phyloP scores from a whole-genome alignment of 2,113 vertebrate species.

The Naja naja region DNA sequence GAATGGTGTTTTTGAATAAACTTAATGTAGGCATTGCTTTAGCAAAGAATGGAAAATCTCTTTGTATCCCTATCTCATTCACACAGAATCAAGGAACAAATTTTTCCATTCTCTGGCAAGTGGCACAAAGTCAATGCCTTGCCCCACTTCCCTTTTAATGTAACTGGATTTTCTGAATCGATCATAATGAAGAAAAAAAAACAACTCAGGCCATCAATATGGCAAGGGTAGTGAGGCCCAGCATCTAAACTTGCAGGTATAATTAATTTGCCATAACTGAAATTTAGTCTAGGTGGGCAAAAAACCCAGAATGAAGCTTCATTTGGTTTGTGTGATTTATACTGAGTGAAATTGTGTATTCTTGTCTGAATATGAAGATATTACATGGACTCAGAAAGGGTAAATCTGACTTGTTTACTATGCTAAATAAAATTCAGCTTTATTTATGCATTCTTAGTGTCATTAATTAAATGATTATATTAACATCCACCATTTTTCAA shows the following conservation, averaged over 20 bases:
- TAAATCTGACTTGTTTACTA: neutral
- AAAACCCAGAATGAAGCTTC: neutral
- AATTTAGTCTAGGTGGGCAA: neutral
- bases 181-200: neutral
- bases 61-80: neutral
- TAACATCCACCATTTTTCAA: neutral
- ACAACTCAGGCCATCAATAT: no score
- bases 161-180: neutral
- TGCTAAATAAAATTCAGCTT: neutral
- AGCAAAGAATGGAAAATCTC: neutral
- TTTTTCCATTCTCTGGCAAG: neutral
- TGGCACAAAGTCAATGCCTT: neutral
- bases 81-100: neutral
- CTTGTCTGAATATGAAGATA: neutral
- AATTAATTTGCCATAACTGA: neutral
- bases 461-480: neutral
- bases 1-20: neutral
- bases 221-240: neutral
- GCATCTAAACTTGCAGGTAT: neutral
- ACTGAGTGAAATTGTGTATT: neutral
- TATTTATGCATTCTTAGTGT: neutral
- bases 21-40: neutral
- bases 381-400: neutral
- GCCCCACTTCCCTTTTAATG: neutral
- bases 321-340: neutral